A percentile compares a stretch with the other conserved stretches of the same genome.
These are phyloP conservation scores for Macquaria australasica DNA, from an alignment of 2,113 vertebrate genomes.

Conservation along the genomic window DNA sequence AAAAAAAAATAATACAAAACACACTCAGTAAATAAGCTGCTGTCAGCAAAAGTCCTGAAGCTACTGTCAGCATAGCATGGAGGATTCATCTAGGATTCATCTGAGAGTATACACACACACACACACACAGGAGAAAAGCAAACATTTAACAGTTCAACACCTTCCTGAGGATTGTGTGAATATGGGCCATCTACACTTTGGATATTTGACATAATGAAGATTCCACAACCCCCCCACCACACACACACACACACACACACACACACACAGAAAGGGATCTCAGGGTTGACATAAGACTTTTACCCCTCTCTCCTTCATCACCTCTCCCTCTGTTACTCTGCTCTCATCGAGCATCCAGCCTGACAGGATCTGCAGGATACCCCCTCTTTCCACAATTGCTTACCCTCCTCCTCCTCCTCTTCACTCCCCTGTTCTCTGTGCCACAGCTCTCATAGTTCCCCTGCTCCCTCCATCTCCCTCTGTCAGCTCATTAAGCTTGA, in stretches of 20 bases:
- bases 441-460: slow-evolving; percentile 49
- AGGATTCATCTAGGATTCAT: slow-evolving; percentile 34
- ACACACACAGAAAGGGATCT: background rate
- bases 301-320: slow-evolving; percentile 25
- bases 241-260: background rate
- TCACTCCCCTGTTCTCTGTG: slow-evolving; percentile 47
- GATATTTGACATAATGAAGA: slow-evolving; percentile 17
- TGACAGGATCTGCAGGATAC: slow-evolving; percentile 55
- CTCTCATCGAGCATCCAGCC: slow-evolving; percentile 19
- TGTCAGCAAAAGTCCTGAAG: slow-evolving; percentile 58
- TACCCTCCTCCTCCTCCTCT: slow-evolving; percentile 29
- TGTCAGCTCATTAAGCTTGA: slow-evolving; percentile 83
- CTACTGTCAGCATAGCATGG: slow-evolving; percentile 58
- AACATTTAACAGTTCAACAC: slow-evolving; percentile 34
- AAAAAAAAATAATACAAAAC: background rate
- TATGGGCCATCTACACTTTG: background rate
- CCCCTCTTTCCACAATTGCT: slow-evolving; percentile 52
- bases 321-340: slow-evolving; percentile 22
- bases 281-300: slow-evolving; percentile 29
- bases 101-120: background rate
- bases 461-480: slow-evolving; percentile 68
- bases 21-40: slow-evolving; percentile 35
- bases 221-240: background rate
- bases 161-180: slow-evolving; percentile 27
- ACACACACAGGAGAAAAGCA: slow-evolving; percentile 14